Evolutionary conservation across 2,113 vertebrate species (phyloP), one percentile per base, ranked within the genome.

Genomic region (Oxyura jamaicensis): DNA sequence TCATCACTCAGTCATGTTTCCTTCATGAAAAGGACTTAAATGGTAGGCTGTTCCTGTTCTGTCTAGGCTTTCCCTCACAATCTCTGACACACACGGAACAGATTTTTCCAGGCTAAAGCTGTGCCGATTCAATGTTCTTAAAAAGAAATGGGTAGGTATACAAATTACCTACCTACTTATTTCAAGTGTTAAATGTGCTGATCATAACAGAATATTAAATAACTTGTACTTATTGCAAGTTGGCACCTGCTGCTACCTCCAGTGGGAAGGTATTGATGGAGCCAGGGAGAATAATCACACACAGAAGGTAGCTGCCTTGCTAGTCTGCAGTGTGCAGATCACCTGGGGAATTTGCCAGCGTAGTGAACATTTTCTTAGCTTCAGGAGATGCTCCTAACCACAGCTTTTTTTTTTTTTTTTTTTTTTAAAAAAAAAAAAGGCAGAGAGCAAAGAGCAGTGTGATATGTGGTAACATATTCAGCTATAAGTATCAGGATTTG

Each of bases 151-250:
- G 17, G 12, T 31, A 13, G 7, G 41, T n/a, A 55, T 76, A 73
- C 4, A 50, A 78, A 68, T 82, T 46, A 7, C 26, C 35, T 72
- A 17, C 14, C 23, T 77, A 41, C 7, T 7, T 46, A 68, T 58
- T 91, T 91, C 53, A 75, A 58, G 15, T 46, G 74, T 60, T 77
- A 83, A 74, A 78, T 72, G 41, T 19, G 46, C 41, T 48, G 41
- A 78, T 86, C 23, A 14, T 42, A 36, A 86, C 90, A 65, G 73
- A 93, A 36, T 79, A 93, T 90, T 93, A 75, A 92, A 69, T 35
- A 92, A 42, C 25, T 26, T 31, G 11, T 73, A 21, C 22, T 66
- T 42, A 31, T 4, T 76, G 28, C 13, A 53, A 29, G 22, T 52
- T 0, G 3, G 4, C 5, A 36, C 6, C 29, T 55, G 69, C 50